phyloP scores from a whole-genome alignment of 2,888 invertebrate genomes.

The Drosophila infuscata region DNA sequence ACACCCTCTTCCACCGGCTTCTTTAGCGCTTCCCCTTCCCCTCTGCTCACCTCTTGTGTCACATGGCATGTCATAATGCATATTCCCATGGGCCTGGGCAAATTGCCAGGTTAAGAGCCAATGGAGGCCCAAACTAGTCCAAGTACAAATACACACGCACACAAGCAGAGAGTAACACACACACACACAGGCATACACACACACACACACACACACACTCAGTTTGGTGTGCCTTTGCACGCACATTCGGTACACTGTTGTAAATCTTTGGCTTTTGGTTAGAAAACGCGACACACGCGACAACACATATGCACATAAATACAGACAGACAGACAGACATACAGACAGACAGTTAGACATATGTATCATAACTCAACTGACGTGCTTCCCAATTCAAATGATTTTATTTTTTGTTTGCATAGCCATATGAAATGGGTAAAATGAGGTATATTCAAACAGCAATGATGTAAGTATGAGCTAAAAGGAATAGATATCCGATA shows the following conservation, averaged over 20 bases:
- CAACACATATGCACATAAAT: not conserved
- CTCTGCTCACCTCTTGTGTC: not conserved
- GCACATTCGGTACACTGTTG: slow-evolving; percentile 37
- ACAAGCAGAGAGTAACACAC: not conserved
- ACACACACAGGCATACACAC: slow-evolving; percentile 1
- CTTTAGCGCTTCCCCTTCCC: too few relatives aligned
- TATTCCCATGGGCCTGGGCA: slow-evolving; percentile 67
- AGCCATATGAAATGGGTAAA: not conserved
- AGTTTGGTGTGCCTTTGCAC: slow-evolving; percentile 7
- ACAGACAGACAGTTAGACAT: not conserved
- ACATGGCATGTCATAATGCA: slow-evolving; percentile 48
- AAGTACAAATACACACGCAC: slow-evolving; percentile 55
- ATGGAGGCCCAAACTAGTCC: slow-evolving; percentile 71
- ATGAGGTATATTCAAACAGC: not conserved
- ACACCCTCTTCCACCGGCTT: too few relatives aligned
- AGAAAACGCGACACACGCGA: slow-evolving; percentile 15
- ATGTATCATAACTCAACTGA: slow-evolving; percentile 32
- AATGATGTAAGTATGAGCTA: not conserved
- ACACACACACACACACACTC: not conserved
- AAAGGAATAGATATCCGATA: not conserved
- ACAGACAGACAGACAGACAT: not conserved
- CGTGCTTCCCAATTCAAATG: slow-evolving; percentile 20
- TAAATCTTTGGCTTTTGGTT: slow-evolving; percentile 27
- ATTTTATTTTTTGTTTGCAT: slow-evolving; percentile 9
- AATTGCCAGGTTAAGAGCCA: slow-evolving; percentile 54